These are phyloP conservation scores for Trachops cirrhosus DNA, from an alignment of 2,797 vertebrate genomes.

Conservation along the genomic window DNA sequence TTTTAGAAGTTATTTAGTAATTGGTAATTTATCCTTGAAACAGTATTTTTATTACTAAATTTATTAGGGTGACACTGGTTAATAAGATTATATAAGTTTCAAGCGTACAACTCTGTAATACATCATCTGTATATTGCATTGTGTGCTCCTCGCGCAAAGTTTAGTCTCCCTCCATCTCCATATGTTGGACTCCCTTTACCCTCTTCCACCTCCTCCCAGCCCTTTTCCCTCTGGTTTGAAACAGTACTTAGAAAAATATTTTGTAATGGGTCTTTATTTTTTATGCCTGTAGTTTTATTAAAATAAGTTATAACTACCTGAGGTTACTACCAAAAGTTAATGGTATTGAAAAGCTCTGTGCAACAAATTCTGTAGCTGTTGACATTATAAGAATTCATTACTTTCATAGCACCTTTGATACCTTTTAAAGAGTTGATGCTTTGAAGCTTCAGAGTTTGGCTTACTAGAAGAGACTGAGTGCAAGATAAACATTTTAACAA, in stretches of 20 bases:
- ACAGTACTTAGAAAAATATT: constrained; percentile 30
- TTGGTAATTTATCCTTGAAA: constrained; percentile 3
- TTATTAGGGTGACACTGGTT: background rate
- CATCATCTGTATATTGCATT: background rate
- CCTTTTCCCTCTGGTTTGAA: background rate
- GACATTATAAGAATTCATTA: constrained; percentile 29
- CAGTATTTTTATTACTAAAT: background rate
- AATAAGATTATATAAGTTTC: background rate
- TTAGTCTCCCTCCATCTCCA: background rate
- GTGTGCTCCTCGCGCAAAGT: background rate
- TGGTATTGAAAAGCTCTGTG: constrained; percentile 7
- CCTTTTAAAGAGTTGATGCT: constrained; percentile 2
- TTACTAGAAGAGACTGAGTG: constrained; percentile 5
- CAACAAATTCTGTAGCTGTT: background rate
- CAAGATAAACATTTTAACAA: constrained; percentile 29
- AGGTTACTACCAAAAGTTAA: constrained; percentile 3
- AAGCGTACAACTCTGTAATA: background rate
- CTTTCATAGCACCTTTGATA: constrained; percentile 2
- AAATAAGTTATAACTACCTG: background rate
- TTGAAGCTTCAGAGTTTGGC: background rate
- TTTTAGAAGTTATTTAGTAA: constrained; percentile 47
- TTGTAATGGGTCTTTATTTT: background rate
- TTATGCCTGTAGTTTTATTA: constrained; percentile 29
- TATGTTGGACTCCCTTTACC: background rate
- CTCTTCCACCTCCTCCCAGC: background rate